phyloP scores from a whole-genome alignment of 2,113 vertebrate genomes.

The Crotalus horridus region DNA sequence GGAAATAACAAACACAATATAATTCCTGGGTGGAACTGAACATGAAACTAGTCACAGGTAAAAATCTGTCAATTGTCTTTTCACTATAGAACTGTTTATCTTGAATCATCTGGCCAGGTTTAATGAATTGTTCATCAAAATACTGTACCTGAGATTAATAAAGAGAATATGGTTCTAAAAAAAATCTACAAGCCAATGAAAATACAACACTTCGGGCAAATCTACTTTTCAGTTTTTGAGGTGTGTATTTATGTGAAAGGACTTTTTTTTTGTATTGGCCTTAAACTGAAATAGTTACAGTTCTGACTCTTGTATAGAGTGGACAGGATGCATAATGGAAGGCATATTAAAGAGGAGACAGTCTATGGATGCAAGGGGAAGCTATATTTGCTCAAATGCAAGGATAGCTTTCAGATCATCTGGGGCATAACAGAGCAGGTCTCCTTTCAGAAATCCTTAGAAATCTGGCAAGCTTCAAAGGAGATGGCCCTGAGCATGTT shows the following conservation, averaged over 20 bases:
- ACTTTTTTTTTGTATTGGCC: not conserved
- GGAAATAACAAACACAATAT: not conserved
- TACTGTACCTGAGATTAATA: not conserved
- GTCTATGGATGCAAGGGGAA: not conserved
- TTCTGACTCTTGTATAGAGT: not conserved
- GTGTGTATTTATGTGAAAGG: not conserved
- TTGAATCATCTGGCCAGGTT: not conserved
- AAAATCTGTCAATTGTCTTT: not conserved
- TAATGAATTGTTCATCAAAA: not conserved
- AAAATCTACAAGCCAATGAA: not conserved
- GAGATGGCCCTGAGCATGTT: not conserved
- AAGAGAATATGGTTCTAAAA: not conserved
- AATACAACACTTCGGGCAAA: not conserved
- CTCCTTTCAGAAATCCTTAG: not conserved
- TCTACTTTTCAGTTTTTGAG: not conserved
- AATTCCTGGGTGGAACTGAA: not conserved
- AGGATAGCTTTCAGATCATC: not conserved
- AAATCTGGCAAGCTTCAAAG: not conserved
- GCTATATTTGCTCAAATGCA: not conserved
- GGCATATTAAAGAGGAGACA: not conserved
- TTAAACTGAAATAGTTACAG: not conserved
- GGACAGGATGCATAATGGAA: not conserved
- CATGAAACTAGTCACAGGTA: not conserved
- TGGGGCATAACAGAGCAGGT: not conserved
- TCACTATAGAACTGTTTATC: not conserved